phyloP scores from a whole-genome alignment of 2,797 vertebrate species.

The Staurois parvus region DNA sequence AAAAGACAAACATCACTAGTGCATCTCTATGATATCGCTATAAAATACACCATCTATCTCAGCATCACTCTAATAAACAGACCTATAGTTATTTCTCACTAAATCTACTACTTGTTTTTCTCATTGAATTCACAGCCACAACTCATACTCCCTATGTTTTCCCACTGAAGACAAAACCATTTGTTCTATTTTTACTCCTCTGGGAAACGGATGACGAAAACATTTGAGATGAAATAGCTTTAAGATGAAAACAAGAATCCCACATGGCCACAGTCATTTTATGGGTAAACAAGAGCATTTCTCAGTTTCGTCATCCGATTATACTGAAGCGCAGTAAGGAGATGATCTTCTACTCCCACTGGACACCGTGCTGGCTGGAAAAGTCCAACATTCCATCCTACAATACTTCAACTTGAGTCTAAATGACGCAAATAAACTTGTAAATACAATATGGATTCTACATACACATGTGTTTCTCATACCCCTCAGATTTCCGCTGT shows the following conservation, averaged over 20 bases:
- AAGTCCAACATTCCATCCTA: no score
- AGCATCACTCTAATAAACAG: background rate
- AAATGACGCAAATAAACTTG: no score
- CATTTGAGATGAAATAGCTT: background rate
- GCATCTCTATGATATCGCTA: no score
- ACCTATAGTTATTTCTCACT: background rate
- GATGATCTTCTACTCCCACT: background rate
- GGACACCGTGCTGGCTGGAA: background rate
- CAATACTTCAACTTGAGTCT: no score
- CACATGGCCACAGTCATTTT: background rate
- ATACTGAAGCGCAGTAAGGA: background rate
- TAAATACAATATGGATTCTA: no score
- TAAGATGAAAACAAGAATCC: constrained; percentile 9
- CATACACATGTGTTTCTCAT: no score
- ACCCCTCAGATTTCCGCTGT: no score
- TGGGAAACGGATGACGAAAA: background rate
- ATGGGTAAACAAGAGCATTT: constrained; percentile 6
- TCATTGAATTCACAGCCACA: background rate
- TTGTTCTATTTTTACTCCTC: background rate
- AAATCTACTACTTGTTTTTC: background rate
- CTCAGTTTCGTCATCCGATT: constrained; percentile 9
- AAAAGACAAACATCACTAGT: no score
- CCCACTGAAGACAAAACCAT: background rate
- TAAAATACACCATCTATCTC: no score
- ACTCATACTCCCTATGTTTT: background rate